These are phyloP conservation scores for Hymenochirus boettgeri DNA, from an alignment of 2,113 vertebrate genomes.

Conservation along the genomic window DNA sequence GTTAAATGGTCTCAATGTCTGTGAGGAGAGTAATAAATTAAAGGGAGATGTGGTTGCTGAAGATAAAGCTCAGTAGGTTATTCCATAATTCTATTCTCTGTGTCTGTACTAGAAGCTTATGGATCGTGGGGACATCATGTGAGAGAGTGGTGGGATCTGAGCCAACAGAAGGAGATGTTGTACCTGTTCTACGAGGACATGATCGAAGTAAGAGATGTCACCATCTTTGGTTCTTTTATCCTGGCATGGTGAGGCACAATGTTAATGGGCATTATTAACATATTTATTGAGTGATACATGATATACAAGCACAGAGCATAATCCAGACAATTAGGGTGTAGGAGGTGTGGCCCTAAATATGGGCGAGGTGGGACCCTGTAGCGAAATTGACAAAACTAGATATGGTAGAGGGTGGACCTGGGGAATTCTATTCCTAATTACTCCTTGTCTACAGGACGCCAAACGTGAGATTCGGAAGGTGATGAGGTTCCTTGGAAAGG, in stretches of 20 bases:
- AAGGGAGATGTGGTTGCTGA: too few relatives aligned
- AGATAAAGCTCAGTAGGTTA: too few relatives aligned
- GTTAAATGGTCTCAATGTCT: too few relatives aligned
- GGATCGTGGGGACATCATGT: conserved; percentile 87
- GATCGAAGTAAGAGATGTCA: conserved; percentile 71
- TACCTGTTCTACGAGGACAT: conserved; percentile 87
- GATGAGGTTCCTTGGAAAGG: conserved; percentile 62
- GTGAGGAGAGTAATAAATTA: too few relatives aligned
- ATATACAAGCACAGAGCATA: too few relatives aligned
- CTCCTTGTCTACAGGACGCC: conserved; percentile 56
- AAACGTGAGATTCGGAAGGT: conserved; percentile 61
- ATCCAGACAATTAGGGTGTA: too few relatives aligned
- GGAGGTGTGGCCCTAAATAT: neutral
- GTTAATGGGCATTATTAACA: too few relatives aligned
- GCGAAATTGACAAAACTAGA: neutral
- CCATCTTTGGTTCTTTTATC: too few relatives aligned
- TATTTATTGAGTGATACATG: too few relatives aligned
- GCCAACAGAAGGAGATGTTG: conserved; percentile 69
- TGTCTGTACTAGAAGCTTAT: conserved; percentile 78
- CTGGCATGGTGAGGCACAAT: too few relatives aligned
- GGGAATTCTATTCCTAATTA: neutral
- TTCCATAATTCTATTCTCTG: too few relatives aligned
- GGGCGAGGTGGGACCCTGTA: too few relatives aligned
- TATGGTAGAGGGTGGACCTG: neutral
- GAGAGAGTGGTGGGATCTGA: conserved; percentile 76